These are phyloP conservation scores for Lumbricus terrestris DNA, from an alignment of 2,888 invertebrate species.

Conservation along the genomic window DNA sequence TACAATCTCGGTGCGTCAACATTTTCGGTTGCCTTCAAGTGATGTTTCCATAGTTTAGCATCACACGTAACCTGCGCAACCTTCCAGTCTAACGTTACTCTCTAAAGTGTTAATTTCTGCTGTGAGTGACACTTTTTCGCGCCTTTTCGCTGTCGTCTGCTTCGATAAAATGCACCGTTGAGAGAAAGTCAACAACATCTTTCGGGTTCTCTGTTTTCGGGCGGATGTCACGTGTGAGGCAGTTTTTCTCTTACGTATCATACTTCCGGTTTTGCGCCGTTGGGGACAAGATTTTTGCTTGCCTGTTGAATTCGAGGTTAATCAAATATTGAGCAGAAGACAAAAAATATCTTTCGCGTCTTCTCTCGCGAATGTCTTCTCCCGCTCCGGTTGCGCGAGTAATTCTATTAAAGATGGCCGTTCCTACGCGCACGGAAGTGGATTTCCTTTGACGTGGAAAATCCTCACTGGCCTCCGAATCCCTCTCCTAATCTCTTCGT, in stretches of 20 bases:
- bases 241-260: background rate
- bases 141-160: background rate
- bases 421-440: background rate
- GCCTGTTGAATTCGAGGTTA: background rate
- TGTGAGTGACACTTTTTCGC: background rate
- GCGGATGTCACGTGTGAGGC: background rate
- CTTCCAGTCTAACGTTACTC: background rate
- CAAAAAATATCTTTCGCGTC: background rate
- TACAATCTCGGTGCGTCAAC: too few relatives aligned
- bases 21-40: background rate
- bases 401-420: background rate
- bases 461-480: background rate
- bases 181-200: background rate
- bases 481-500: background rate
- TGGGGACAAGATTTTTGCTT: background rate
- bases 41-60: background rate
- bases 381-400: background rate
- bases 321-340: background rate
- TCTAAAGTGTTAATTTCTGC: background rate
- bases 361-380: background rate
- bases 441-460: background rate
- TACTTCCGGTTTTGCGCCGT: background rate
- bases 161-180: background rate
- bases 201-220: background rate
- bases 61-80: background rate